These are phyloP conservation scores for Acanthoscelides obtectus DNA, from an alignment of 2,888 invertebrate genomes.

Conservation along the genomic window DNA sequence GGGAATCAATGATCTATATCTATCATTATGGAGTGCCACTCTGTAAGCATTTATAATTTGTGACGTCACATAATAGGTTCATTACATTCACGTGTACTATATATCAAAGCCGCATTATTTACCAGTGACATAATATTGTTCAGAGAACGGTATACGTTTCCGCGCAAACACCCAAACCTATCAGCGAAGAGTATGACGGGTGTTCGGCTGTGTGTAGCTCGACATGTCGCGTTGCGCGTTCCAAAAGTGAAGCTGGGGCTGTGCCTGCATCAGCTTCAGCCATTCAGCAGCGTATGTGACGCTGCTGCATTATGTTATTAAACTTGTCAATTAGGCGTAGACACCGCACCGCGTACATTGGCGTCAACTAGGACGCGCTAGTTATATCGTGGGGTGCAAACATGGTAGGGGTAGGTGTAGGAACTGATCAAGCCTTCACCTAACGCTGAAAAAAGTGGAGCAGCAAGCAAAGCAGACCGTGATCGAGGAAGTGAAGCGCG, in stretches of 20 bases:
- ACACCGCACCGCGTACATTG: neutral
- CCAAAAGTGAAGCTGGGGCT: neutral
- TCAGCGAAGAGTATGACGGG: neutral
- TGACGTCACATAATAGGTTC: too few relatives aligned
- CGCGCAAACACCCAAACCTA: neutral
- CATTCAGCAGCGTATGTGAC: neutral
- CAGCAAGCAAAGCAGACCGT: too few relatives aligned
- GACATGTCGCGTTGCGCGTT: neutral
- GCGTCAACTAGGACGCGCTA: neutral
- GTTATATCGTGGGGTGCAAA: neutral
- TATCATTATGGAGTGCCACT: too few relatives aligned
- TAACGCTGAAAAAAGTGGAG: too few relatives aligned
- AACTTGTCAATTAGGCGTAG: neutral
- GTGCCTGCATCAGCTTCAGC: neutral
- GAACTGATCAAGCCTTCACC: too few relatives aligned
- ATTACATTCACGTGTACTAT: neutral
- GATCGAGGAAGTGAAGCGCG: too few relatives aligned
- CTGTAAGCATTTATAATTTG: too few relatives aligned
- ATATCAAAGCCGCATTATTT: neutral
- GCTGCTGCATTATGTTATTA: neutral
- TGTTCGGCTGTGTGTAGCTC: neutral
- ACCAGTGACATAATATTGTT: neutral
- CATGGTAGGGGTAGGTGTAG: neutral
- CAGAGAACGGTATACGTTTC: neutral
- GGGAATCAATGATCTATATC: too few relatives aligned